Evolutionary conservation across 2,113 vertebrate species (phyloP).

Genomic region (Enhydra lutris): DNA sequence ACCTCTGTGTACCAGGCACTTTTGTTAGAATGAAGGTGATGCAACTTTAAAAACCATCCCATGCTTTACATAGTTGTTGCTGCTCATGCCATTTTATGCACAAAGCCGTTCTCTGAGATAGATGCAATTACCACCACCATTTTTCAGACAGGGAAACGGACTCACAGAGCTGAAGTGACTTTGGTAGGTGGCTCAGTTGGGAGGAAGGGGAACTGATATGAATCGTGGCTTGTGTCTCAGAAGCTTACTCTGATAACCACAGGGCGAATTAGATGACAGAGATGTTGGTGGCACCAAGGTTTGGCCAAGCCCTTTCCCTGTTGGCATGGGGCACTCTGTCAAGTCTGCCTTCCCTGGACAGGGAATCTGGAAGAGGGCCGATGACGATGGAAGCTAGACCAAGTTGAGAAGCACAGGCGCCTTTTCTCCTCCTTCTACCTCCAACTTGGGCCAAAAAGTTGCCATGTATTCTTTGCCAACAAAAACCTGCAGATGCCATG

Average conservation of each 20-base stretch:
- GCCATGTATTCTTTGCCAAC: background rate
- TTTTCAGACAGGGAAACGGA: background rate
- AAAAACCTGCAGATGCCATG: background rate
- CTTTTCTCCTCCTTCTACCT: background rate
- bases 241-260: background rate
- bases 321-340: background rate
- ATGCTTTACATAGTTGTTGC: background rate
- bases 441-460: background rate
- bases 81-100: background rate
- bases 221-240: background rate
- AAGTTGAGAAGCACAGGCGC: background rate
- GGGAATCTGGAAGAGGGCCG: background rate
- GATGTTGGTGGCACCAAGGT: background rate
- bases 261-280: background rate
- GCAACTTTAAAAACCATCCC: background rate
- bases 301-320: background rate
- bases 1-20: background rate
- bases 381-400: background rate
- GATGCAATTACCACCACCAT: background rate
- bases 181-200: background rate
- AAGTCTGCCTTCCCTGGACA: background rate
- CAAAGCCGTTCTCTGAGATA: background rate
- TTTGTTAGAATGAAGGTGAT: background rate
- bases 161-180: background rate
- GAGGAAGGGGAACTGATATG: background rate